Evolutionary conservation across 2,797 vertebrate genomes (phyloP).

Genomic region (Lagorchestes hirsutus): DNA sequence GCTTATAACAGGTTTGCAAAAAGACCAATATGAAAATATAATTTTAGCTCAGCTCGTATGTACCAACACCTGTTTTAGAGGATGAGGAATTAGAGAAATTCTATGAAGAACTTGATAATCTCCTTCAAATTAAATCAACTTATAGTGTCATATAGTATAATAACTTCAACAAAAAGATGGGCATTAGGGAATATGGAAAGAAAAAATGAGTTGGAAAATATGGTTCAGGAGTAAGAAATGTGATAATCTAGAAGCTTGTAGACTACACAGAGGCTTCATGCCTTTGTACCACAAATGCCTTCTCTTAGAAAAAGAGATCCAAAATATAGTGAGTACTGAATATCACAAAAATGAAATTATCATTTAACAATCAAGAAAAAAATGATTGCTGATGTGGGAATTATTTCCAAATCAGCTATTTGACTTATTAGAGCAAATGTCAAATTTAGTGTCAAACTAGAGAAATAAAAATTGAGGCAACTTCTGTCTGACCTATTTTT

Average conservation of each 20-base stretch:
- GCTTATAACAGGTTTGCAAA: not conserved
- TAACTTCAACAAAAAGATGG: not conserved
- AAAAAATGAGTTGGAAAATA: not conserved
- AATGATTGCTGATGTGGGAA: not conserved
- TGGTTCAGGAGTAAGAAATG: not conserved
- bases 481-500: not conserved
- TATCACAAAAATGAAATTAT: not conserved
- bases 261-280: not conserved
- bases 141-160: not conserved
- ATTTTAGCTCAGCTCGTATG: not conserved
- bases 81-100: not conserved
- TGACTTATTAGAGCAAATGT: not conserved
- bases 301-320: not conserved
- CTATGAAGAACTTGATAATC: not conserved
- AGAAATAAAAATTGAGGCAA: not conserved
- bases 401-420: not conserved
- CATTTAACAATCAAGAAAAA: not conserved
- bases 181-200: not conserved
- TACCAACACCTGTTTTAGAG: not conserved
- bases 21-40: not conserved
- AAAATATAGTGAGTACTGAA: not conserved
- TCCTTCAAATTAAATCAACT: not conserved
- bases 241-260: not conserved
- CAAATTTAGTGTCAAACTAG: not conserved
- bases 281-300: not conserved